Evolutionary conservation across 2,888 invertebrate species (phyloP).

Genomic region (Frankliniella fusca): DNA sequence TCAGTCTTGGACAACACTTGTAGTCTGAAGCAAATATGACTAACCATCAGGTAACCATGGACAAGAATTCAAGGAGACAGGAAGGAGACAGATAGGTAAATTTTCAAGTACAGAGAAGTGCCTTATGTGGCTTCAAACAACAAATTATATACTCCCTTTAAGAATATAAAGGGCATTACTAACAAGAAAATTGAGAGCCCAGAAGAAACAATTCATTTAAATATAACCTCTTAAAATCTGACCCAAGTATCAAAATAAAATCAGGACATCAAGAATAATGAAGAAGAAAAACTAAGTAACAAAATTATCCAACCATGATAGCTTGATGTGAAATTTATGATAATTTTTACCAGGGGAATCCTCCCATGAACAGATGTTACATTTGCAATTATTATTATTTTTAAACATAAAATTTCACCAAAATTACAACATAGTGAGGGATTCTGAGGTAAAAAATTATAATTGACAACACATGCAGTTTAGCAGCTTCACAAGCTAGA

Average conservation of each 20-base stretch:
- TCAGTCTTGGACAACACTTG: slow-evolving; percentile 19
- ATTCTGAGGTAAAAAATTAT: background rate
- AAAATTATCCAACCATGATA: background rate
- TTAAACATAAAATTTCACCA: background rate
- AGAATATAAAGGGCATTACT: background rate
- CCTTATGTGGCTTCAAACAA: background rate
- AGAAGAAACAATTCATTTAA: background rate
- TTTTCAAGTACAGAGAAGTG: background rate
- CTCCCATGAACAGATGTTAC: too few relatives aligned
- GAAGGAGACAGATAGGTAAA: background rate
- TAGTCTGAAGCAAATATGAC: slow-evolving; percentile 12
- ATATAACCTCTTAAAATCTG: background rate
- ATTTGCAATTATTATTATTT: too few relatives aligned
- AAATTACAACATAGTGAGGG: background rate
- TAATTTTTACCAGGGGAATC: background rate
- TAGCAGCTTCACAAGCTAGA: background rate
- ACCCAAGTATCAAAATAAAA: background rate
- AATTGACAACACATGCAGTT: slow-evolving; percentile 2
- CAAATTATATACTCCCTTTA: background rate
- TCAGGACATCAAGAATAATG: background rate
- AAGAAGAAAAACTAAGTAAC: background rate
- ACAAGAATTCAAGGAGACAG: background rate
- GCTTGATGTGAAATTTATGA: background rate
- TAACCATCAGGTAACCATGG: slow-evolving; percentile 22
- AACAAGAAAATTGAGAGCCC: background rate